Evolutionary conservation across 1,140 invertebrate genomes (phyloP).

Genomic region (Drosophila kohkoa): DNA sequence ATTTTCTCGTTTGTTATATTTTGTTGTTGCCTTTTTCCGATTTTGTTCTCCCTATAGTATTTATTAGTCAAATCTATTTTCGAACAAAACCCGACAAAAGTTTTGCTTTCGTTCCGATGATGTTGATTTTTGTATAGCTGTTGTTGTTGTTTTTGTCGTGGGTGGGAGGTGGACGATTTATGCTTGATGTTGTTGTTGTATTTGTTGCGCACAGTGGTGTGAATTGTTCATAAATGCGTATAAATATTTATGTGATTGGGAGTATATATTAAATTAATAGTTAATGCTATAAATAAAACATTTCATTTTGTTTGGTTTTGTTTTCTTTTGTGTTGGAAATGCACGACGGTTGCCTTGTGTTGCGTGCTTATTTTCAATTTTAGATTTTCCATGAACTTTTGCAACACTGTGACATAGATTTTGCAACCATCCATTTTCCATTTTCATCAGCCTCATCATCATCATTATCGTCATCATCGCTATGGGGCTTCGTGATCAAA

Average conservation of each 20-base stretch:
- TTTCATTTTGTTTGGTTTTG: background rate
- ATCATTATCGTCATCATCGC: constrained; percentile 59
- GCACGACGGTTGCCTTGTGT: background rate
- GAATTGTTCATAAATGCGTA: constrained; percentile 4
- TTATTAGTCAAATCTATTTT: constrained; percentile 84
- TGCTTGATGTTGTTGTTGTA: constrained; percentile 12
- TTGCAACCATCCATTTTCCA: constrained; percentile 63
- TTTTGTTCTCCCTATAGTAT: constrained; percentile 74
- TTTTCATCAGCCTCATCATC: constrained; percentile 48
- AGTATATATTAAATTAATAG: constrained; percentile 15
- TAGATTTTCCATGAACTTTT: constrained; percentile 9
- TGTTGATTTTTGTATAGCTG: constrained; percentile 40
- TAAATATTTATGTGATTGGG: constrained; percentile 12
- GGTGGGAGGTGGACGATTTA: constrained; percentile 28
- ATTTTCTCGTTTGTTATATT: constrained; percentile 41
- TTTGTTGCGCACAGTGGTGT: constrained; percentile 54
- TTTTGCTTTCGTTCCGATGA: constrained; percentile 42
- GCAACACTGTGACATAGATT: constrained; percentile 55
- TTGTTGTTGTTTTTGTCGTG: constrained; percentile 23
- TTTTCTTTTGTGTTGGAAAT: background rate
- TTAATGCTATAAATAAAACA: constrained; percentile 13
- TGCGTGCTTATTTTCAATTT: constrained; percentile 1
- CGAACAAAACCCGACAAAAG: constrained; percentile 63
- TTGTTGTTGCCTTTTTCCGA: constrained; percentile 60
- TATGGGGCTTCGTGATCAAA: constrained; percentile 73